Base-by-base conservation (phyloP, 2,113 vertebrate species). In the Empidonax traillii region DNA sequence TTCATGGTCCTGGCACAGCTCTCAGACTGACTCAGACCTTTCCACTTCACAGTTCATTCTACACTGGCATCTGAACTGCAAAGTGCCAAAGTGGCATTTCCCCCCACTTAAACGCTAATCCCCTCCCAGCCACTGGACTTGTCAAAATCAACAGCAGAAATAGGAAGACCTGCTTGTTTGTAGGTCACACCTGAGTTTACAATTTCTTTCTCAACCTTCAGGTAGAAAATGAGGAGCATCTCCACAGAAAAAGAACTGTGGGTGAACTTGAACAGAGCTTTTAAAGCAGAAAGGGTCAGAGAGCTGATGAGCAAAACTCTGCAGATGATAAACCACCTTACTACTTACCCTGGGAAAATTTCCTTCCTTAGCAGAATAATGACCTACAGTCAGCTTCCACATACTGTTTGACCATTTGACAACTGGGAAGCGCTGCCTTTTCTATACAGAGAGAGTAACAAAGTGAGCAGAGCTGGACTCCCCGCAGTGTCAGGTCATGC, bases 211-310 rank as follows among this genome's bases (percentile, higher is more conserved):
- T 79, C 30, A 71, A 21, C 20, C 52, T 74, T 81, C 47, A 78
- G 51, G 22, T 5, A 33, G 72, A 68, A 92, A 81, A 81, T 10
- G 17, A 77, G 83, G 43, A 81, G 33, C 33, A 52, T 31, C 8
- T 35, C 19, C 0, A 0, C 65, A 87, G 72, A 90, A 95, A 56
- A 14, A 81, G 76, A 83, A 35, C 35, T 53, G 20, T 27, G 4
- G 11, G 24, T 41, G 10, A 59, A 28, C 65, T 49, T 27, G 9
- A 21, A 25, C 49, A 73, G 53, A 68, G 59, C 23, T 66, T 84
- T 93, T 73, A 71, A 89, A 91, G 65, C 51, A 73, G 72, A 91
- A 81, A 71, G 43, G 66, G 71, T 76, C 87, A 91, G 82, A 44
- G n/a, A 61, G n/a, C 6, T 37, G 52, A 87, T 22, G 33, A 87